Conservation (phyloP, 2,888 invertebrate genomes). For the Choreutis nemorana region DNA sequence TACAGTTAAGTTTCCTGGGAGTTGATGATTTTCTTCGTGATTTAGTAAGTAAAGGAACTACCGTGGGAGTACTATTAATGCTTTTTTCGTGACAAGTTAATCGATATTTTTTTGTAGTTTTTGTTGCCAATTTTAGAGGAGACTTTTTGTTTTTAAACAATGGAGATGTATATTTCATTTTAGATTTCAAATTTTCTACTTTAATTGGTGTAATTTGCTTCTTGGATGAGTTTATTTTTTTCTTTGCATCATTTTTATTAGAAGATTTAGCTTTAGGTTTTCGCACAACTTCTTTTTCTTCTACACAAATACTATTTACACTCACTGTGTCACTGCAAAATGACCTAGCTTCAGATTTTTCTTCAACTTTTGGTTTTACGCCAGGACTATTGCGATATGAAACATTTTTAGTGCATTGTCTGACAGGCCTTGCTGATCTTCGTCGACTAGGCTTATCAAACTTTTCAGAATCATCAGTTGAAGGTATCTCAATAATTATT, state of each 20-base stretch:
- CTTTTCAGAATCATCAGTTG: constrained; percentile 14
- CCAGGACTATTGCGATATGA: constrained; percentile 33
- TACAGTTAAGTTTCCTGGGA: constrained; percentile 49
- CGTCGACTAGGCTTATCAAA: constrained; percentile 8
- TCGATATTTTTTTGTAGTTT: constrained; percentile 11
- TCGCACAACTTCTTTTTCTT: too few relatives aligned
- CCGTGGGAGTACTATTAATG: constrained; percentile 12
- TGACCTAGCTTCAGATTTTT: constrained; percentile 20
- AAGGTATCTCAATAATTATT: not conserved
- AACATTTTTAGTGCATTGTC: constrained; percentile 54
- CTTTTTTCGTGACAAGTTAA: constrained; percentile 25
- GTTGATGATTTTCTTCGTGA: constrained; percentile 59
- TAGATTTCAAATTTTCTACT: constrained; percentile 13
- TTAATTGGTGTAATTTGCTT: constrained; percentile 39
- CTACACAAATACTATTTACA: constrained; percentile 20
- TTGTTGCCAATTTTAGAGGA: constrained; percentile 15
- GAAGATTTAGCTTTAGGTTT: constrained; percentile 16
- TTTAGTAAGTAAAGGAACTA: constrained; percentile 31
- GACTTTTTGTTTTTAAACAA: constrained; percentile 23
- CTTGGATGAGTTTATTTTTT: constrained; percentile 17
- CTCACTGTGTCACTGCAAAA: constrained; percentile 25
- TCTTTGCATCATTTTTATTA: constrained; percentile 16
- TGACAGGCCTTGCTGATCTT: constrained; percentile 33
- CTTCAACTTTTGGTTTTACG: constrained; percentile 18
- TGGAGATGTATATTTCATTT: too few relatives aligned